Base-by-base conservation (phyloP, 1,140 invertebrate genomes). In the Bombus fervidus region DNA sequence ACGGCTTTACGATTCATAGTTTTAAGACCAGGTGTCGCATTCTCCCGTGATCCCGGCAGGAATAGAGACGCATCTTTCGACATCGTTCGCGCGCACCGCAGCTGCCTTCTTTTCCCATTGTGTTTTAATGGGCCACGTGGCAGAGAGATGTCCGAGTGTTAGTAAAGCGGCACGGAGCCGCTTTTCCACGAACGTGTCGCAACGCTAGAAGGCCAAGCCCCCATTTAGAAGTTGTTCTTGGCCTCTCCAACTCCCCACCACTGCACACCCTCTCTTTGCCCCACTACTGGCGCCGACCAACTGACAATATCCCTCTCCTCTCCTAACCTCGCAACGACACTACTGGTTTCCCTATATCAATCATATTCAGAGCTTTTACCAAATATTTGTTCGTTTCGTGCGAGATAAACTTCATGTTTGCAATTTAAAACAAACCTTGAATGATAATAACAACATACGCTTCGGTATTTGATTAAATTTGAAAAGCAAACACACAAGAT, bases 141-240 rank as follows among this genome's bases (percentile, higher is more conserved):
- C 91, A 90, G 74, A 83, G 79, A 73, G 89, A 90, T 88, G 93
- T 93, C 91, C 90, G 91, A 91, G 93, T 94, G 93, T 94, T 93
- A 87, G 91, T 86, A 88, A 92, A 94, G 92, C 93, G 92, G 91
- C 91, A 88, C 92, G 93, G 93, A 94, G 92, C 91, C 90, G 84
- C 92, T 87, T 91, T 94, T 94, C 94, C 93, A 92, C 92, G 93
- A 94, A 94, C 72, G 91, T 93, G 91, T 93, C 92, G 92, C 91
- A 93, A 93, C 87, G 91, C 87, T 89, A 93, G 92, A 93, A 93
- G 91, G 90, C 92, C 92, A 92, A 93, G 90, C 91, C 91, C 89
- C 91, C 90, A 90, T 92, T 92, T 92, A 91, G 89, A 92, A 92
- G 91, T 87, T 74, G 86, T 85, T 84, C 83, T 79, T 87, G 83